phyloP scores from a whole-genome alignment of 2,113 vertebrate genomes.

The Melanostigma gelatinosum region DNA sequence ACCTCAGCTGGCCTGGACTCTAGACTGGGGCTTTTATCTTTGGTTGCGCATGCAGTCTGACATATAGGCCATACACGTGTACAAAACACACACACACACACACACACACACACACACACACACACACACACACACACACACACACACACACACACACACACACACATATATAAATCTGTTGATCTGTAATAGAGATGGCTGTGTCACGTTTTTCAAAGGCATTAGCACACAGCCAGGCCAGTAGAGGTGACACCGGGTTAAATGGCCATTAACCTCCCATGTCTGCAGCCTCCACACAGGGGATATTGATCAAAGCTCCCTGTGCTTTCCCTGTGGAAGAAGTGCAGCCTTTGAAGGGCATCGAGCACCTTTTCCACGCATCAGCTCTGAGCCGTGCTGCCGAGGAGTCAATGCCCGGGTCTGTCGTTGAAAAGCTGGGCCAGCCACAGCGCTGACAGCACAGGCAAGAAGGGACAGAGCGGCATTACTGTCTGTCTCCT shows the following conservation, averaged over 20 bases:
- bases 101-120: background rate
- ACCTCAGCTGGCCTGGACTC: background rate
- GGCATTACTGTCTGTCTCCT: constrained; percentile 41
- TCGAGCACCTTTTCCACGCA: constrained; percentile 45
- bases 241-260: constrained; percentile 72
- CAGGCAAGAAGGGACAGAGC: constrained; percentile 30
- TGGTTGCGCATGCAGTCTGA: background rate
- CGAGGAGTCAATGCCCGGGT: constrained; percentile 46
- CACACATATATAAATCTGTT: constrained; percentile 28
- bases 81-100: constrained; percentile 3
- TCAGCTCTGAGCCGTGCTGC: constrained; percentile 48
- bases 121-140: background rate
- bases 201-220: constrained; percentile 64
- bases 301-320: constrained; percentile 75
- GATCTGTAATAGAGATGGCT: constrained; percentile 51
- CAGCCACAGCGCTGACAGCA: constrained; percentile 18
- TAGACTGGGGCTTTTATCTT: background rate
- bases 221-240: constrained; percentile 58
- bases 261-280: constrained; percentile 76
- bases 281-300: constrained; percentile 57
- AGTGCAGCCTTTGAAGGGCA: constrained; percentile 66
- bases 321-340: constrained; percentile 39
- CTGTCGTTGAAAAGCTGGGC: constrained; percentile 39
- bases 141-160: background rate
- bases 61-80: background rate